phyloP scores from a whole-genome alignment of 2,888 invertebrate genomes.

The Microdon myrmicae region DNA sequence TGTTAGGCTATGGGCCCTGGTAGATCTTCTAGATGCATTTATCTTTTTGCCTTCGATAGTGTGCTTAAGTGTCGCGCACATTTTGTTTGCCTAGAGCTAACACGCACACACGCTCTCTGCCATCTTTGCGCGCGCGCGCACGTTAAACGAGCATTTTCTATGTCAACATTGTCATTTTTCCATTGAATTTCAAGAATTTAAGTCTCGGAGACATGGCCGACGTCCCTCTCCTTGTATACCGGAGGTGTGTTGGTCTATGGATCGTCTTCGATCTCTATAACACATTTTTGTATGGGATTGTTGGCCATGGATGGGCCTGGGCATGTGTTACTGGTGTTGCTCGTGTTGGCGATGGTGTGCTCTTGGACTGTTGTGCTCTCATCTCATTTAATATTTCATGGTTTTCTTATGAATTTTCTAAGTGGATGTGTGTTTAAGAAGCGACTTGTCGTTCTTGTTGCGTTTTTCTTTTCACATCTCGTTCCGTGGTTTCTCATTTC shows the following conservation, averaged over 20 bases:
- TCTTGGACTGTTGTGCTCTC: slow-evolving; percentile 14
- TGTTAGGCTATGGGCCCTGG: slow-evolving; percentile 19
- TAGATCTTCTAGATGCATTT: slow-evolving; percentile 9
- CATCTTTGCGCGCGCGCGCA: slow-evolving; percentile 37
- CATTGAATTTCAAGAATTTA: slow-evolving; percentile 52
- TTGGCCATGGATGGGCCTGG: slow-evolving; percentile 1
- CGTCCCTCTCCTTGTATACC: slow-evolving; percentile 18
- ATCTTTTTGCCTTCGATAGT: slow-evolving; percentile 39
- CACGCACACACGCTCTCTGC: slow-evolving; percentile 38
- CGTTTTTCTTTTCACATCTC: slow-evolving; percentile 3
- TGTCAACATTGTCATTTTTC: slow-evolving; percentile 53
- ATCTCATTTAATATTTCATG: slow-evolving; percentile 51
- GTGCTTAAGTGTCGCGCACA: slow-evolving; percentile 48
- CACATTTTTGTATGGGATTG: slow-evolving; percentile 26
- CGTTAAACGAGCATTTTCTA: slow-evolving; percentile 51
- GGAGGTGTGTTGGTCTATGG: neutral
- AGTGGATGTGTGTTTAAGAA: slow-evolving; percentile 45
- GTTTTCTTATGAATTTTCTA: slow-evolving; percentile 47
- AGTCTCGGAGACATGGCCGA: slow-evolving; percentile 41
- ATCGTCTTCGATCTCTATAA: slow-evolving; percentile 7
- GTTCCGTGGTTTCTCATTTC: slow-evolving; percentile 1
- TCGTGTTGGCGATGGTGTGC: slow-evolving; percentile 27
- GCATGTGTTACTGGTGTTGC: slow-evolving; percentile 29
- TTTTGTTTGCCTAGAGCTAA: slow-evolving; percentile 52
- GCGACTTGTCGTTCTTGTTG: slow-evolving; percentile 18